Conservation (phyloP, 1,140 invertebrate genomes). For the Heliconius hermathena region DNA sequence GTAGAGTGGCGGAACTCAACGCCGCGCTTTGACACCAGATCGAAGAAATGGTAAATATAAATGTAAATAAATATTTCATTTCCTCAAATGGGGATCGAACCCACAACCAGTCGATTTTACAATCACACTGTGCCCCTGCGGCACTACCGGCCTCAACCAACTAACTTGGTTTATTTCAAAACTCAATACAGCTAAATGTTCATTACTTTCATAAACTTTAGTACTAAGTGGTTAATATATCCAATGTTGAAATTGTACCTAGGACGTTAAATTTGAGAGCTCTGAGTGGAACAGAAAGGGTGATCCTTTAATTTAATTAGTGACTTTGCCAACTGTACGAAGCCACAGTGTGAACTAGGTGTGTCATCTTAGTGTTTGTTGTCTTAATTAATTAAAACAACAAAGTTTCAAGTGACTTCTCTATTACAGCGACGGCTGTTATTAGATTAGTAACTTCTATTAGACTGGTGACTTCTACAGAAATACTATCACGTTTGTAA, state of each 20-base stretch:
- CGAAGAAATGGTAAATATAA: too few species aligned
- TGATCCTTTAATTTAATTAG: constrained; percentile 41
- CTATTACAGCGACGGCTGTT: constrained; percentile 46
- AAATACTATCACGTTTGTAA: neutral
- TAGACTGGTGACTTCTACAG: constrained; percentile 38
- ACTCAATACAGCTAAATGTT: neutral
- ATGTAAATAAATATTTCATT: neutral
- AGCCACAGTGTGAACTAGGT: constrained; percentile 46
- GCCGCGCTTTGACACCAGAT: too few species aligned
- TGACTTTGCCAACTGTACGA: constrained; percentile 33
- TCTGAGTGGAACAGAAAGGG: constrained; percentile 8
- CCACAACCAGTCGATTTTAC: too few species aligned
- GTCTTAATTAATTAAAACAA: constrained; percentile 69
- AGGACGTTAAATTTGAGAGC: constrained; percentile 2
- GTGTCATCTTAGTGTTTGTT: constrained; percentile 49
- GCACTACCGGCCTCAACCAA: neutral
- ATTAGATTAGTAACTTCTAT: constrained; percentile 45
- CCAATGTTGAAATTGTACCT: constrained; percentile 1
- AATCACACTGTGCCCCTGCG: too few species aligned
- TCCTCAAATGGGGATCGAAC: neutral
- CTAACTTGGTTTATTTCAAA: neutral
- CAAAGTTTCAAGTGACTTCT: constrained; percentile 63
- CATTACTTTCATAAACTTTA: neutral
- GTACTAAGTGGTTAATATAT: constrained; percentile 1
- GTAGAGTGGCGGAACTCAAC: too few species aligned